A percentile compares a stretch with the other conserved stretches of the same genome.
Evolutionary conservation across 2,113 vertebrate species (phyloP).

Genomic region (Trachemys scripta): DNA sequence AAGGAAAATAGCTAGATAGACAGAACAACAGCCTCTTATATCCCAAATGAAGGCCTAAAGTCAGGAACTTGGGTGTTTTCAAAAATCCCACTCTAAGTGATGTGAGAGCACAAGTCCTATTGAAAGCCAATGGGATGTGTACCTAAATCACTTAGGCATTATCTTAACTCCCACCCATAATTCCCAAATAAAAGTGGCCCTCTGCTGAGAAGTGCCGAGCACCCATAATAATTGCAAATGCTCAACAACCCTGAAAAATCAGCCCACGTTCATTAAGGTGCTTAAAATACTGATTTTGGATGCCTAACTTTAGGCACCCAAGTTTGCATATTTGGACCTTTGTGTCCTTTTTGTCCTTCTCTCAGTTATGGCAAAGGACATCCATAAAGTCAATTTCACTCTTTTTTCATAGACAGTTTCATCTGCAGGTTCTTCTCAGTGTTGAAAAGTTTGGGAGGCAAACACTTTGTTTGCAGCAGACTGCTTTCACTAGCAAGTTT

Average conservation of each 20-base stretch:
- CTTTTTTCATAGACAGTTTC: not conserved
- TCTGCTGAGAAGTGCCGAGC: not conserved
- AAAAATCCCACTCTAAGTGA: not conserved
- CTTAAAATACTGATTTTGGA: not conserved
- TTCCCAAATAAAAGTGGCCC: not conserved
- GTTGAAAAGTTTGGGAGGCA: rapidly evolving
- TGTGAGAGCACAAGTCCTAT: rapidly evolving
- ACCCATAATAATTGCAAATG: not conserved
- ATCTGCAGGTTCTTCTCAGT: not conserved
- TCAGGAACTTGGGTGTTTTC: not conserved
- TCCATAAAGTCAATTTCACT: not conserved
- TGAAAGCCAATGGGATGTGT: not conserved
- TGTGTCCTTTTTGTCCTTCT: not conserved
- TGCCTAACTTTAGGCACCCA: not conserved
- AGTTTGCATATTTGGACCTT: not conserved
- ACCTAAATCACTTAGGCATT: not conserved
- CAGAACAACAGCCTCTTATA: not conserved
- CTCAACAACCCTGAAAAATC: not conserved
- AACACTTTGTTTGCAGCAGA: not conserved
- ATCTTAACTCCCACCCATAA: not conserved
- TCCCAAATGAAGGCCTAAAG: not conserved
- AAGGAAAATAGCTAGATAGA: constrained; percentile 35
- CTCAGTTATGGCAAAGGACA: not conserved
- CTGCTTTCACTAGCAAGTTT: rapidly evolving
- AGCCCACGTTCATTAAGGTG: not conserved